Conservation (phyloP, 1,140 invertebrate species). For the Orius laevigatus region DNA sequence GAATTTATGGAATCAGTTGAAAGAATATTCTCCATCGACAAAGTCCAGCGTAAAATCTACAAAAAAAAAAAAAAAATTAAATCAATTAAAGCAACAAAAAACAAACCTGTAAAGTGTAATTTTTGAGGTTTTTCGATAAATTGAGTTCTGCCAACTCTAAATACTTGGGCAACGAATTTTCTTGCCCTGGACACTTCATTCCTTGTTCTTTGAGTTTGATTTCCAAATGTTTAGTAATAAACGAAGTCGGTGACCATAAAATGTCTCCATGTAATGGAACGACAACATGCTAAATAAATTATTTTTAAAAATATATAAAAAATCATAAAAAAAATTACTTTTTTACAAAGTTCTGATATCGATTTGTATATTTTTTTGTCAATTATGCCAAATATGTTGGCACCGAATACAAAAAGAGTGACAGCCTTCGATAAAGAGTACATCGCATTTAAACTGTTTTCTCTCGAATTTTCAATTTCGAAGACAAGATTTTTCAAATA, state of each 20-base stretch:
- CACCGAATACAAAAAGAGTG: slow-evolving; percentile 50
- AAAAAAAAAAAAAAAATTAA: slow-evolving; percentile 14
- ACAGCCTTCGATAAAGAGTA: slow-evolving; percentile 52
- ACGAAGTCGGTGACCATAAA: slow-evolving; percentile 64
- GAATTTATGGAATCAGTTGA: not conserved
- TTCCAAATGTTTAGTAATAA: slow-evolving; percentile 46
- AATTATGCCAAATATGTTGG: slow-evolving; percentile 53
- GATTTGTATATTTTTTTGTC: slow-evolving; percentile 64
- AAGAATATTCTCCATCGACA: slow-evolving; percentile 4
- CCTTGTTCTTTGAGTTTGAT: slow-evolving; percentile 19
- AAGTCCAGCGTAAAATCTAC: slow-evolving; percentile 36
- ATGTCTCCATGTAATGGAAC: slow-evolving; percentile 48
- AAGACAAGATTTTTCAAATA: slow-evolving; percentile 48
- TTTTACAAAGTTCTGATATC: slow-evolving; percentile 56
- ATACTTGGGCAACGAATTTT: slow-evolving; percentile 39
- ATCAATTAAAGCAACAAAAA: too few relatives aligned
- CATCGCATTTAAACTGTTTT: slow-evolving; percentile 35
- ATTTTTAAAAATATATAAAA: too few relatives aligned
- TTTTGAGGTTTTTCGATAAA: slow-evolving; percentile 39
- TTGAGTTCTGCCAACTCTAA: slow-evolving; percentile 33
- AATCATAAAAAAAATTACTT: slow-evolving; percentile 21
- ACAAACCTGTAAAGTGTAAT: slow-evolving; percentile 30
- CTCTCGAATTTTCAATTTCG: slow-evolving; percentile 38
- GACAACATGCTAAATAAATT: slow-evolving; percentile 28
- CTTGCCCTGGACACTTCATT: slow-evolving; percentile 24